Conservation (phyloP, 2,888 invertebrate genomes). For the Acanthacorydalis orientalis region DNA sequence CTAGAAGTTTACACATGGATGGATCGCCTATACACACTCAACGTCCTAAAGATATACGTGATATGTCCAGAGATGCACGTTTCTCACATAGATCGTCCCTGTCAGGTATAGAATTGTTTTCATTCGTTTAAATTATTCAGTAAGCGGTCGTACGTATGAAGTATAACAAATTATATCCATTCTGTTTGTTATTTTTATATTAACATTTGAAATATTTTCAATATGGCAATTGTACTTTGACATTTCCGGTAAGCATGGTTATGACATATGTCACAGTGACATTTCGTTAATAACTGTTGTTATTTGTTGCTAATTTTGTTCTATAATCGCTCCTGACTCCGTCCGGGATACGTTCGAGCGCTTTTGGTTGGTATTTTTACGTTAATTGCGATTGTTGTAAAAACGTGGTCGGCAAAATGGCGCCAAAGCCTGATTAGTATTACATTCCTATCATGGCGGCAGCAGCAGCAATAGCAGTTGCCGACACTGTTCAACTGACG, state of each 20-base stretch:
- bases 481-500: not conserved
- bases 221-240: slow-evolving; percentile 6
- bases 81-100: slow-evolving; percentile 1
- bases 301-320: too few relatives aligned
- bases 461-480: not conserved
- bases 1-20: not conserved
- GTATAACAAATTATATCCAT: not conserved
- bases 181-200: not conserved
- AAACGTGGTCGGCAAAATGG: slow-evolving; percentile 5
- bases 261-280: slow-evolving; percentile 6
- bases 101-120: not conserved
- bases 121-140: not conserved
- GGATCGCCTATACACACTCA: not conserved
- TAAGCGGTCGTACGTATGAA: too few relatives aligned
- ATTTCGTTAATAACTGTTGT: not conserved
- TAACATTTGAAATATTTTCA: not conserved
- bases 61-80: slow-evolving; percentile 5
- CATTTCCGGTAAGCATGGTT: slow-evolving; percentile 5
- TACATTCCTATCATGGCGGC: not conserved
- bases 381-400: not conserved
- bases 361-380: not conserved
- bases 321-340: not conserved
- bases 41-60: slow-evolving; percentile 3
- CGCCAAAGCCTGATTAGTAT: not conserved
- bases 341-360: not conserved